Conservation (phyloP, 2,797 vertebrate genomes). For the Mus spretus region DNA sequence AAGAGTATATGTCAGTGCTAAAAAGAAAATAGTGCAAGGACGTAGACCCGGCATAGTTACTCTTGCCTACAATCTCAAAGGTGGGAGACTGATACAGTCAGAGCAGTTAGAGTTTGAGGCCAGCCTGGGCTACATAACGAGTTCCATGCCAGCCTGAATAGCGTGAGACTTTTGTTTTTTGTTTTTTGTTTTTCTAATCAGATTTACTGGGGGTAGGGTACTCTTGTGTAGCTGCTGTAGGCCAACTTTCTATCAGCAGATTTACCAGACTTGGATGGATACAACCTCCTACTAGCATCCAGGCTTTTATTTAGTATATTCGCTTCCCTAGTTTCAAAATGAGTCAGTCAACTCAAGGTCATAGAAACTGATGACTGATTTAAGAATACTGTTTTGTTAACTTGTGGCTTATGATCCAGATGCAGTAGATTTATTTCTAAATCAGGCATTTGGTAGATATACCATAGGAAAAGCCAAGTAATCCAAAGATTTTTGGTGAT, state of each 20-base stretch:
- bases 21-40: conserved; percentile 41
- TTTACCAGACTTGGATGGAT: conserved; percentile 6
- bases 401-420: conserved; percentile 23
- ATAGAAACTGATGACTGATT: conserved; percentile 52
- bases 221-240: not conserved
- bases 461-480: conserved; percentile 44
- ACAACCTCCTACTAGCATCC: not conserved
- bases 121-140: not conserved
- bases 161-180: not conserved
- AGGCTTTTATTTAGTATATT: conserved; percentile 6
- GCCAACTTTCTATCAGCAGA: conserved; percentile 33
- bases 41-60: not conserved
- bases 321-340: conserved; percentile 6
- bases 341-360: not conserved
- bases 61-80: not conserved
- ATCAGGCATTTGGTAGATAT: conserved; percentile 45
- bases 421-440: conserved; percentile 54
- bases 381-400: conserved; percentile 55
- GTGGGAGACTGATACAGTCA: not conserved
- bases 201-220: not conserved
- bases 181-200: not conserved
- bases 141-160: not conserved
- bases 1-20: conserved; percentile 34
- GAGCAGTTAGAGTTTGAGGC: not conserved
- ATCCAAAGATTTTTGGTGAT: conserved; percentile 53